These are phyloP conservation scores for Paedocypris micromegethes DNA, from an alignment of 2,797 vertebrate genomes.

Conservation along the genomic window DNA sequence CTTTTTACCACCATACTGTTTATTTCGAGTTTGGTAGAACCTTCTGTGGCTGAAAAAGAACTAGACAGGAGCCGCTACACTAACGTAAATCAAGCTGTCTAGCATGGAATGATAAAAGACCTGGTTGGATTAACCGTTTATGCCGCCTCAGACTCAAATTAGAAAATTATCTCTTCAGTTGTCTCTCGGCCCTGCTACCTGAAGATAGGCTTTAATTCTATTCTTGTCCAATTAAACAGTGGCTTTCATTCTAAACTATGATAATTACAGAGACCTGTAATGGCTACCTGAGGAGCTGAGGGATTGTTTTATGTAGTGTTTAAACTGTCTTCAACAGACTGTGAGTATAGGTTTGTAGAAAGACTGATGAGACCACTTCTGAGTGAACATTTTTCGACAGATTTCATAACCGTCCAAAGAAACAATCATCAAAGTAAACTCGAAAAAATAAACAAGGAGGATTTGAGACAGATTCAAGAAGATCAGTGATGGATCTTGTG, in stretches of 20 bases:
- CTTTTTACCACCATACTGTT: too few relatives aligned
- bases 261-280: slow-evolving; percentile 41
- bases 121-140: neutral
- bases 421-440: too few relatives aligned
- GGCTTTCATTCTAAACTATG: slow-evolving; percentile 26
- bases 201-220: slow-evolving; percentile 38
- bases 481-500: too few relatives aligned
- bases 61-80: too few relatives aligned
- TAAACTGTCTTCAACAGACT: slow-evolving; percentile 14
- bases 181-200: slow-evolving; percentile 7
- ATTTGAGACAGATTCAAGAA: too few relatives aligned
- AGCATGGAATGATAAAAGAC: slow-evolving; percentile 4
- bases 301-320: slow-evolving; percentile 1
- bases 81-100: too few relatives aligned
- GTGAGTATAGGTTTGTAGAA: neutral
- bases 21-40: too few relatives aligned
- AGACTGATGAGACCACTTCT: neutral
- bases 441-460: too few relatives aligned
- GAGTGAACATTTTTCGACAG: too few relatives aligned
- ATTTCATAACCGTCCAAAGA: too few relatives aligned
- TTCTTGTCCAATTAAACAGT: slow-evolving; percentile 29
- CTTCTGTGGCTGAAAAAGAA: too few relatives aligned
- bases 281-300: slow-evolving; percentile 32
- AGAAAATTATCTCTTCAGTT: slow-evolving; percentile 8
- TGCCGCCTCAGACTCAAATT: neutral